Base-by-base conservation (phyloP, 1,140 invertebrate species). In the Archivesica marissinica region DNA sequence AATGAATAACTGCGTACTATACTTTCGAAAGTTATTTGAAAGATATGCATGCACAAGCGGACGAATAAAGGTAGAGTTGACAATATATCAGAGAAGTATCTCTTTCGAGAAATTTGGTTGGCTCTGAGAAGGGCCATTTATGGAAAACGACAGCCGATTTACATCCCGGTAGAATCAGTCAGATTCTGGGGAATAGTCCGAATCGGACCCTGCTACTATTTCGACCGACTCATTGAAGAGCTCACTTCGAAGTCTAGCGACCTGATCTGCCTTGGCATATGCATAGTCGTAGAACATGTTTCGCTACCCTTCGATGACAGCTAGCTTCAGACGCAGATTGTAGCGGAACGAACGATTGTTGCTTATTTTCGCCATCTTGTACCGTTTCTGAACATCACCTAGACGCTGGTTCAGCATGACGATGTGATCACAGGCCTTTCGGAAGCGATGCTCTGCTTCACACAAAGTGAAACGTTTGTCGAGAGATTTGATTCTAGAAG, bases 271-370 rank as follows among this genome's bases (percentile, higher is more conserved):
- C 66, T 85, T 87, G 44, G 28, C 79, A 15, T 68, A 61, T 20
- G 89, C 88, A 61, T 88, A 89, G 68, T 87, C 86, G 64, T 86
- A 80, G 81, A 78, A 88, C 81, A 88, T 86, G 75, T 89, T 88
- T 23, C 85, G 68, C 11, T 66, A 44, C 3, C 88, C 88, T 70
- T 90, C 86, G 17, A 86, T 72, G 52, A 68, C 75, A 39, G 88
- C 86, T 23, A 89, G 66, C 44, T 81, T 68, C 25, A 80, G 44
- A 38, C 59, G 78, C 17, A 80, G 41, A 30, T 64, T 64, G 61
- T 80, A 80, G 25, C 77, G 77, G 77, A 80, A 80, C 13, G 59
- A 38, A 0, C 41, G 28, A 13, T 52, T 66, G 41, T 52, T 70
- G 23, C 15, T 33, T 2, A 33, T 13, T 17, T 80, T 80, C 1